Percentiles rank a stretch among this genome's conserved stretches.
Conservation (phyloP, 2,797 vertebrate genomes). For the Alectoris magna region DNA sequence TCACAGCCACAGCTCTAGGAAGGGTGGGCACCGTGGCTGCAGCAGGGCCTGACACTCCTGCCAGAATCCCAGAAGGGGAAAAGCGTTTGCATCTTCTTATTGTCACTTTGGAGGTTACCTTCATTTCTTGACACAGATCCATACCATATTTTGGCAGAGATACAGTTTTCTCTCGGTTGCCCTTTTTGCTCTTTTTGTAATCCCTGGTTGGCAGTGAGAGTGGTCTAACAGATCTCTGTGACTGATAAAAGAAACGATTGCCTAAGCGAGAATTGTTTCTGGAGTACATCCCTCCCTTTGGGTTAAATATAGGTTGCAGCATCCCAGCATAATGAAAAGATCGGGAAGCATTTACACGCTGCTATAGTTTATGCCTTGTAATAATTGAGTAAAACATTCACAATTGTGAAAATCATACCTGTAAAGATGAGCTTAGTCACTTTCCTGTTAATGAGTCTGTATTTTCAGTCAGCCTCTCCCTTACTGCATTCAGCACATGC, state of each 20-base stretch:
- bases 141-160: not conserved
- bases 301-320: constrained; percentile 57
- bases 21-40: not conserved
- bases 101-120: constrained; percentile 26
- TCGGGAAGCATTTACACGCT: not conserved
- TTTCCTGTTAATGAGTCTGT: not conserved
- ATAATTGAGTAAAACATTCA: constrained; percentile 38
- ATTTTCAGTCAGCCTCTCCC: not conserved
- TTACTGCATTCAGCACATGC: not conserved
- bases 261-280: constrained; percentile 58
- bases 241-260: constrained; percentile 35
- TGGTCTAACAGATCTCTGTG: constrained; percentile 21
- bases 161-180: not conserved
- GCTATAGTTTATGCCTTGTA: constrained; percentile 44
- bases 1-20: not conserved
- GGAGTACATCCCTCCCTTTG: constrained; percentile 50
- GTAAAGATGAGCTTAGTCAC: constrained; percentile 11
- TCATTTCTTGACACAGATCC: constrained; percentile 20
- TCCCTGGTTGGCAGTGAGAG: constrained; percentile 27
- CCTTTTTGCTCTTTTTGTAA: not conserved
- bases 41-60: not conserved
- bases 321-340: constrained; percentile 49
- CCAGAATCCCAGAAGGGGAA: not conserved
- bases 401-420: constrained; percentile 36
- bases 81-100: constrained; percentile 14